phyloP scores from a whole-genome alignment of 2,888 invertebrate species.

The Phanerotoma sp. region DNA sequence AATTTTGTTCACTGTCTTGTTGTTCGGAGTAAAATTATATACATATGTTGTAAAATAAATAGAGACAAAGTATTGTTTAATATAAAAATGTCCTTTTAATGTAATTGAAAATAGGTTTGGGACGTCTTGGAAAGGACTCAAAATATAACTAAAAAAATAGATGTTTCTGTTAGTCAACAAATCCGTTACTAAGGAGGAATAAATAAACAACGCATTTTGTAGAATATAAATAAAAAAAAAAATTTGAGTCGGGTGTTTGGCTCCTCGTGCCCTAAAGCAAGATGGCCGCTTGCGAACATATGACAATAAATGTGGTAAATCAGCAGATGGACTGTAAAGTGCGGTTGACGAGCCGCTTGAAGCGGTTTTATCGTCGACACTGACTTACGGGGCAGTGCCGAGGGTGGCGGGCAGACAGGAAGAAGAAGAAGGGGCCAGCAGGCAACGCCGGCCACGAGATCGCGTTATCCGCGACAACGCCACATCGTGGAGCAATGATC shows the following conservation, averaged over 20 bases:
- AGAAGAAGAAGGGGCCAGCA: conserved; percentile 15
- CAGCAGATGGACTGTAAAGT: conserved; percentile 6
- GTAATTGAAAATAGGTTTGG: no score
- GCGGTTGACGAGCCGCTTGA: conserved; percentile 24
- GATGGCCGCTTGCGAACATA: conserved; percentile 55
- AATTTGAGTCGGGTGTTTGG: conserved; percentile 22
- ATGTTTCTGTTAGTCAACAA: no score
- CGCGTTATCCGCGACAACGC: conserved; percentile 25
- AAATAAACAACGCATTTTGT: no score
- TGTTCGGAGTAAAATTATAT: no score
- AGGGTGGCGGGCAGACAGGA: conserved; percentile 31
- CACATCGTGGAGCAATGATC: conserved; percentile 61
- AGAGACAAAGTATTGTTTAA: no score
- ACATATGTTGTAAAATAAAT: no score
- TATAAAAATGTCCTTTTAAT: no score
- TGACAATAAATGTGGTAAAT: conserved; percentile 43
- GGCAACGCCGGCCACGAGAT: conserved; percentile 27
- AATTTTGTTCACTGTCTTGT: no score
- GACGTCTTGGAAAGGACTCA: no score
- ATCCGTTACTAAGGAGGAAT: no score
- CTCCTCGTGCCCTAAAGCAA: conserved; percentile 40
- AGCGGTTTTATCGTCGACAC: conserved; percentile 26
- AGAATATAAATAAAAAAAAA: conserved; percentile 8
- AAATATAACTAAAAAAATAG: no score
- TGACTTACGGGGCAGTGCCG: conserved; percentile 29